A percentile compares a stretch with the other conserved stretches of the same genome.
These are phyloP conservation scores for Mylabris phalerata DNA, from an alignment of 1,140 invertebrate genomes.

Conservation along the genomic window DNA sequence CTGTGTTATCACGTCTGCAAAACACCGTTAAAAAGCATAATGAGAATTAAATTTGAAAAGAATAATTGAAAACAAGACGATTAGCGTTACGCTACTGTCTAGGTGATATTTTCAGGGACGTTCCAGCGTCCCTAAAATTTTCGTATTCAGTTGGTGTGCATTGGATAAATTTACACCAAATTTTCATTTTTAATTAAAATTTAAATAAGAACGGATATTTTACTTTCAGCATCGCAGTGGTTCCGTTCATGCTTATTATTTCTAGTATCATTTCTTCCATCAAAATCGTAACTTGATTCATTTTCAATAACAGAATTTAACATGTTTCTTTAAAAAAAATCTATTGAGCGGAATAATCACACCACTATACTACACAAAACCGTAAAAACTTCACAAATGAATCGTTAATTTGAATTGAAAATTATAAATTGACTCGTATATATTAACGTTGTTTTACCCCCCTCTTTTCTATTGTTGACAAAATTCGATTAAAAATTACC, in stretches of 20 bases:
- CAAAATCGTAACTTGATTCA: background rate
- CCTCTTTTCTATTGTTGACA: slow-evolving; percentile 5
- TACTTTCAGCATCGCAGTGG: slow-evolving; percentile 3
- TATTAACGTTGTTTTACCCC: slow-evolving; percentile 7
- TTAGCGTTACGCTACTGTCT: too few relatives aligned
- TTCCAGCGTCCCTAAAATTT: too few relatives aligned
- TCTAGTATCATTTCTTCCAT: slow-evolving; percentile 1
- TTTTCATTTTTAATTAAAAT: too few relatives aligned
- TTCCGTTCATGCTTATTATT: slow-evolving; percentile 5
- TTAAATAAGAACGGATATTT: background rate
- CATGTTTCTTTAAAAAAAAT: background rate
- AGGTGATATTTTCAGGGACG: too few relatives aligned
- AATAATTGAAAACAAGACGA: too few relatives aligned
- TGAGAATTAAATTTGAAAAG: too few relatives aligned
- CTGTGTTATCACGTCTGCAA: slow-evolving; percentile 8
- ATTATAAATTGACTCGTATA: slow-evolving; percentile 7
- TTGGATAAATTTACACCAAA: slow-evolving; percentile 5
- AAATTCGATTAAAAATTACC: too few relatives aligned
- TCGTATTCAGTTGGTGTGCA: slow-evolving; percentile 1
- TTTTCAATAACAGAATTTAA: slow-evolving; percentile 2
- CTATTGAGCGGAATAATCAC: background rate
- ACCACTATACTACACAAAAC: background rate
- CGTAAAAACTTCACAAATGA: slow-evolving; percentile 1
- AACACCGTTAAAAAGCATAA: too few relatives aligned
- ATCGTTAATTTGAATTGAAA: slow-evolving; percentile 4